Conservation (phyloP, 2,797 vertebrate species). For the Synaphobranchus kaupii region DNA sequence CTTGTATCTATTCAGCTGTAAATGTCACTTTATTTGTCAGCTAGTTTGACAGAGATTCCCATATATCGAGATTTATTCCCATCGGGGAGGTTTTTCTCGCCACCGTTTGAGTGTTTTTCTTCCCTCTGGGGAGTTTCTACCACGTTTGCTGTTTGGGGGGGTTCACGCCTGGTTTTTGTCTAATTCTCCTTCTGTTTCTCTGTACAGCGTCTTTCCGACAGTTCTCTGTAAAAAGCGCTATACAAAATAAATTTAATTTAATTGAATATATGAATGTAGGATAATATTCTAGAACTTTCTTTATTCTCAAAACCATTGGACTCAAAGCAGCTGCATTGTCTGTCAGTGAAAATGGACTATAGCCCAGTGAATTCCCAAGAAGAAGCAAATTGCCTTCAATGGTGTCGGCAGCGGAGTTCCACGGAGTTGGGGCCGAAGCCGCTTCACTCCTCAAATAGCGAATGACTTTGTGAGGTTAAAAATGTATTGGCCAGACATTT, state of each 20-base stretch:
- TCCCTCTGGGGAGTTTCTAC: too few species aligned
- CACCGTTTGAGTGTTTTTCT: too few species aligned
- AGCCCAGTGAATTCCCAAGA: neutral
- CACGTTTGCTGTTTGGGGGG: too few species aligned
- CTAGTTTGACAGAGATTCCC: neutral
- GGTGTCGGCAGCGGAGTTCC: neutral
- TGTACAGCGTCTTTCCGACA: too few species aligned
- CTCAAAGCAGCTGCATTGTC: neutral
- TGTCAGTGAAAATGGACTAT: neutral
- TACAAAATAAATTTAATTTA: too few species aligned
- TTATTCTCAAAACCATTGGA: neutral
- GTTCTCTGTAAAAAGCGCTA: too few species aligned
- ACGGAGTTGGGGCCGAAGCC: neutral
- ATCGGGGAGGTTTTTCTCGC: too few species aligned
- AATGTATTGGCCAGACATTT: slow-evolving; percentile 68
- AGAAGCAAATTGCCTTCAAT: neutral
- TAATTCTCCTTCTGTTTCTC: too few species aligned
- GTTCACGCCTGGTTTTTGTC: too few species aligned
- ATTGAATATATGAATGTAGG: too few species aligned
- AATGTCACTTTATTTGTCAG: neutral
- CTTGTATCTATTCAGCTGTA: neutral
- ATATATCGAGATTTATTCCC: neutral
- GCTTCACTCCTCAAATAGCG: slow-evolving; percentile 48
- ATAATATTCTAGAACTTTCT: neutral
- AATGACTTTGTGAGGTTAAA: slow-evolving; percentile 29